Evolutionary conservation across 2,888 invertebrate species (phyloP).

Genomic region (Antheraea yamamai): DNA sequence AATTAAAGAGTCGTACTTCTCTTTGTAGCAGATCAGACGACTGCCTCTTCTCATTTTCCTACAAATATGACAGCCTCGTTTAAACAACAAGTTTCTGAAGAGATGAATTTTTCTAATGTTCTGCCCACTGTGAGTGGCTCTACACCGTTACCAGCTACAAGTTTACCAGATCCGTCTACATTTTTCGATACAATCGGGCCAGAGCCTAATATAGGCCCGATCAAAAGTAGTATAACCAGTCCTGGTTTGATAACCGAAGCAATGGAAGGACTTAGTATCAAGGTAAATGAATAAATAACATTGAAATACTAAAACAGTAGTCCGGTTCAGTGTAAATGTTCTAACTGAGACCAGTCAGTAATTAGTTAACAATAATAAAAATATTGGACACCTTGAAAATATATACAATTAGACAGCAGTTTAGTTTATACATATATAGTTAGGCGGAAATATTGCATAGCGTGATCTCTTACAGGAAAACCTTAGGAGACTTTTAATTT

Average conservation of each 20-base stretch:
- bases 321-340: no score
- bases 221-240: constrained; percentile 51
- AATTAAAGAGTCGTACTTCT: background rate
- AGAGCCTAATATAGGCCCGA: constrained; percentile 57
- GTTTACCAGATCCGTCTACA: constrained; percentile 75
- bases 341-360: no score
- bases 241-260: constrained; percentile 60
- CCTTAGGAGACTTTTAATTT: no score
- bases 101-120: constrained; percentile 59
- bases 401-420: no score
- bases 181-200: constrained; percentile 78
- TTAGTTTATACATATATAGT: no score
- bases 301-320: no score
- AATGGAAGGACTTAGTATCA: constrained; percentile 66
- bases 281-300: constrained; percentile 43
- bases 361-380: no score
- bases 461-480: no score
- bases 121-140: constrained; percentile 65
- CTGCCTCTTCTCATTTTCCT: constrained; percentile 50
- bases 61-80: constrained; percentile 60
- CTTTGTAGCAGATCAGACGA: constrained; percentile 44
- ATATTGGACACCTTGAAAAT: no score
- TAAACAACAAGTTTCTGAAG: constrained; percentile 52
- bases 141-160: constrained; percentile 62
- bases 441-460: no score